Percentiles rank a stretch among this genome's conserved stretches.
These are phyloP conservation scores for Doris montereyensis DNA, from an alignment of 2,888 invertebrate species.

Conservation along the genomic window DNA sequence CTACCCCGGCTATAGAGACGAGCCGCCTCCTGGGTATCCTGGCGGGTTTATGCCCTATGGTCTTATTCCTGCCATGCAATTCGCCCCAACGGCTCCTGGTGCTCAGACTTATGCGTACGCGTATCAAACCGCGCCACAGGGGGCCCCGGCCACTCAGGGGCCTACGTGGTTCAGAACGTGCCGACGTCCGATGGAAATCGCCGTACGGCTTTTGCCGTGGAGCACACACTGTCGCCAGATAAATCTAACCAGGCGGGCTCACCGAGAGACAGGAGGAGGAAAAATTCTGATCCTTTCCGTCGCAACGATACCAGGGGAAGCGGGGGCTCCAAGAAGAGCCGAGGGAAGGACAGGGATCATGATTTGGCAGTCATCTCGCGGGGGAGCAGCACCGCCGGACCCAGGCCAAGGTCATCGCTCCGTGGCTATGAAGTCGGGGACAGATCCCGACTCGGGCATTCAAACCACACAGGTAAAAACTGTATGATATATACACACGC, in stretches of 20 bases:
- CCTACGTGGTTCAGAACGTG: constrained; percentile 57
- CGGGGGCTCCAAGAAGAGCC: constrained; percentile 24
- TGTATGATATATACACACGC: too few species aligned
- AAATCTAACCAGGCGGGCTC: constrained; percentile 42
- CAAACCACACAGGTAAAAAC: constrained; percentile 55
- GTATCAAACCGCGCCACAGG: constrained; percentile 44
- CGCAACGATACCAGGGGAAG: constrained; percentile 27
- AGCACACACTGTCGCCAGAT: constrained; percentile 39
- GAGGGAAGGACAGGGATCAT: constrained; percentile 33
- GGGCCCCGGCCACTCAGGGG: constrained; percentile 51
- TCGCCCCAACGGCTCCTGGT: constrained; percentile 42
- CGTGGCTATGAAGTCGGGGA: constrained; percentile 55
- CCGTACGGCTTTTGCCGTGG: constrained; percentile 54
- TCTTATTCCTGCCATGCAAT: constrained; percentile 47
- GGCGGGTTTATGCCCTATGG: constrained; percentile 48
- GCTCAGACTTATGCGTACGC: constrained; percentile 49
- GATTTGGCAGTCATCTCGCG: constrained; percentile 43
- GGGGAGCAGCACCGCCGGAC: constrained; percentile 52
- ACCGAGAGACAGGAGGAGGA: constrained; percentile 41
- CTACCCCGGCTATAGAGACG: constrained; percentile 32
- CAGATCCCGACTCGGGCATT: constrained; percentile 58
- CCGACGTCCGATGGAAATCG: constrained; percentile 53
- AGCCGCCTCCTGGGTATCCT: constrained; percentile 39
- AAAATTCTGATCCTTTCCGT: constrained; percentile 53
- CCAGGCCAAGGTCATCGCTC: constrained; percentile 56